Evolutionary conservation across 2,113 vertebrate genomes (phyloP), one percentile per base, ranked within the genome.

Genomic region (human (Homo sapiens)): DNA sequence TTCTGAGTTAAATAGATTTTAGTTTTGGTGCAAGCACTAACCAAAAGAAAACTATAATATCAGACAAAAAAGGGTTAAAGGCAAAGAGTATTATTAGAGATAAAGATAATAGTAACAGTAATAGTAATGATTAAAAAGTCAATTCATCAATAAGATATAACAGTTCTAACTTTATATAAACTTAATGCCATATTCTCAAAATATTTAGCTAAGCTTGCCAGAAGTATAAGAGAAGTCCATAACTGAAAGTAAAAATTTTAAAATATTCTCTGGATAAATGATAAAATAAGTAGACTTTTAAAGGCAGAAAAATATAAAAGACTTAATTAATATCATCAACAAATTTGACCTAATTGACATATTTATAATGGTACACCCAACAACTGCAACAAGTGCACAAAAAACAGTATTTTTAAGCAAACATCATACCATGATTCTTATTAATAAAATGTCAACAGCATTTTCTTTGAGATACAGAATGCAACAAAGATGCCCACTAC

Each of bases 401-500:
- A 55, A 78, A 81, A 80, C 35, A 81, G 73, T 86, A 70, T 90
- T 86, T 96, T 90, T n/a, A 90, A 86, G 32, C 32, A 80, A 86
- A 86, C 23, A 90, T 59, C n/a, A 86, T 45, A 75, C 11, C n/a
- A 64, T 59, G 13, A 61, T 35, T 76, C 25, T 50, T 68, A 79
- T 81, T 59, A 22, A 17, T 68, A 85, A 97, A 97, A 89, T 81
- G 11, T 23, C 75, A 40, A 86, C 84, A 90, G 38, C 35, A 90
- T 90, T 90, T 79, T 22, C 40, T 86, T n/a, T 48, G 9, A 68
- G 35, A 76, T 76, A 68, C 35, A 90, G 59, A 90, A 50, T 86
- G 61, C 18, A 79, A 59, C 5, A 64, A 84, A 38, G 43, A 78
- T 72, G 32, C 20, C 45, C 3, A 66, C 35, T 32, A 40, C 18